Evolutionary conservation across 2,113 vertebrate species (phyloP), one percentile per base, ranked within the genome.

Genomic region (Meleagris gallopavo): DNA sequence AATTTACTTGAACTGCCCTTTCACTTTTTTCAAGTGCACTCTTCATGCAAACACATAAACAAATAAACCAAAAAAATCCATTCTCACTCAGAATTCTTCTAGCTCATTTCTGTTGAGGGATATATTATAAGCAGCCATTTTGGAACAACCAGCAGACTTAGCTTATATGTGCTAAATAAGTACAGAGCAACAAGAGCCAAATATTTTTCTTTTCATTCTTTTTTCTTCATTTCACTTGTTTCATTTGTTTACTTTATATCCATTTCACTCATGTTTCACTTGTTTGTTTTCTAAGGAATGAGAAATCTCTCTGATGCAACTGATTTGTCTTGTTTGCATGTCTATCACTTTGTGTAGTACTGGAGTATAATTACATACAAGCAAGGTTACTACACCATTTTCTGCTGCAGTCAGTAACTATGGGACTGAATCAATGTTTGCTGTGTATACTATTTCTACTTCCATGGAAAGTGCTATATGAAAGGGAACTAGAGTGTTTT

Each of bases 1-100:
- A 73, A 48, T 94, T 88, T 34, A 40, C 16, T 81, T 69, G 74
- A 83, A 32, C 22, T 69, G 34, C 57, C 9, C 2, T 92, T 90
- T 77, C 57, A 40, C 54, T 87, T 95, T 79, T 70, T 69, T n/a
- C 75, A 91, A 85, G 90, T 45, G 67, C 85, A 88, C 48, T 30
- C 17, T 36, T 89, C 71, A 61, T 80, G 79, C 67, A 79, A 93
- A 89, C 43, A 57, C 22, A 6, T 72, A 61, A 77, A 71, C 29
- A 78, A 88, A 84, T 89, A 92, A 88, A 86, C 93, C 70, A 43
- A 32, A 45, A 77, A 55, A 77, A 84, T 14, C 30, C 18, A 27
- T 60, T 18, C 18, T 61, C 10, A 62, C 76, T 80, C 4, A 1
- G 38, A 87, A 25, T 13, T 55, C 58, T 78, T 81, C 58, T 75